phyloP scores from a whole-genome alignment of 2,113 vertebrate genomes.

The Charadrius vociferus region DNA sequence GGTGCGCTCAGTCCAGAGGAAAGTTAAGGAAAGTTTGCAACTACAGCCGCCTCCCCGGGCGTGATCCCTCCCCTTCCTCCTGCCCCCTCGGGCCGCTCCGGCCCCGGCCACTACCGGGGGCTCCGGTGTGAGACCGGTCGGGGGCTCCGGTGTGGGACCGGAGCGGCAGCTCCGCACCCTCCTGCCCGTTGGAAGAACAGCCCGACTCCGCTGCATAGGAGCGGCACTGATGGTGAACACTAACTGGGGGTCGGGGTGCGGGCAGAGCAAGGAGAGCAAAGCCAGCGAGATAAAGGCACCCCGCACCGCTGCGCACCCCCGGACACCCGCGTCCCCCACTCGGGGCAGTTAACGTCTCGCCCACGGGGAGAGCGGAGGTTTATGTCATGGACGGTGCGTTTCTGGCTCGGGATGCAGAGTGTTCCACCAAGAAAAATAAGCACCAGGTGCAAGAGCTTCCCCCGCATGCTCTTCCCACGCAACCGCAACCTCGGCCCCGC shows the following conservation, averaged over 20 bases:
- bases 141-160: no score
- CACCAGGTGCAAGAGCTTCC: not conserved
- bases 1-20: not conserved
- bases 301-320: not conserved
- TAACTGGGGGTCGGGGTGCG: accelerated
- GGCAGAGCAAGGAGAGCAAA: not conserved
- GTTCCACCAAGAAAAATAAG: not conserved
- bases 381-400: accelerated
- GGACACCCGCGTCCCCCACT: not conserved
- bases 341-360: not conserved
- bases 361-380: not conserved
- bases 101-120: no score
- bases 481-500: not conserved
- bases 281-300: not conserved
- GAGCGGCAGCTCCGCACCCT: not conserved
- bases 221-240: not conserved
- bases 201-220: not conserved
- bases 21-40: not conserved
- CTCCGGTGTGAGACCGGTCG: not conserved
- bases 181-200: no score
- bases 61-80: not conserved
- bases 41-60: not conserved
- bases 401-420: not conserved
- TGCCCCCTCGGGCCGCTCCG: not conserved
- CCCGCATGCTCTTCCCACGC: not conserved